Percentiles rank a stretch among this genome's conserved stretches.
phyloP scores from a whole-genome alignment of 2,113 vertebrate species.

The Pavo muticus region DNA sequence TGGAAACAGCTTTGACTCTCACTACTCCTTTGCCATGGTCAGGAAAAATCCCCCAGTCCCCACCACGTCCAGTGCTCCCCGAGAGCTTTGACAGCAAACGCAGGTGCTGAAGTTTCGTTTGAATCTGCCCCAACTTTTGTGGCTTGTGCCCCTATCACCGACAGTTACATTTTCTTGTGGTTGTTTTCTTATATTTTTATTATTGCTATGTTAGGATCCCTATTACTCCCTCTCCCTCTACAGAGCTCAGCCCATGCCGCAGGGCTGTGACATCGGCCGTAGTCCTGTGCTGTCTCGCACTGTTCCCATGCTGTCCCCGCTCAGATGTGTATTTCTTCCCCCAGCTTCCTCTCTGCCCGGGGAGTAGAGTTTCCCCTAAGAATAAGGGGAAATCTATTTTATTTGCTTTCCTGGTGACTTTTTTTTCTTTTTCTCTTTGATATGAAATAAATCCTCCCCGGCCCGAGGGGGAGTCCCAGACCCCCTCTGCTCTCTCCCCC shows the following conservation, averaged over 20 bases:
- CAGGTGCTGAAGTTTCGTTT: not conserved
- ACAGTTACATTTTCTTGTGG: not conserved
- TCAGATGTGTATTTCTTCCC: fast-evolving
- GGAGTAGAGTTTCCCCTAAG: not conserved
- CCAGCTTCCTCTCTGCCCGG: not conserved
- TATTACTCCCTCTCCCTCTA: not conserved
- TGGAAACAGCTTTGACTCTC: not conserved
- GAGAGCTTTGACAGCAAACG: not conserved
- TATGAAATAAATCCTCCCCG: not conserved
- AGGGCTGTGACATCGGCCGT: fast-evolving
- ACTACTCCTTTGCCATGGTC: fast-evolving
- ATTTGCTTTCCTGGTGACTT: not conserved
- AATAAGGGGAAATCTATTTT: not conserved
- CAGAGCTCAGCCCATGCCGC: not conserved
- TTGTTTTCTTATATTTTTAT: not conserved
- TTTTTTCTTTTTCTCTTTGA: not conserved
- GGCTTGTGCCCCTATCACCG: not conserved
- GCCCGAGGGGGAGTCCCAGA: not conserved
- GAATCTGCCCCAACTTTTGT: not conserved
- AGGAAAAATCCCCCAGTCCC: not conserved
- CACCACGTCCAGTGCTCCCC: not conserved
- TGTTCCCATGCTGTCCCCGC: not conserved
- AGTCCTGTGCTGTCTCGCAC: no score
- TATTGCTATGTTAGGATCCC: not conserved
- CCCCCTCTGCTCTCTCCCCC: conserved; percentile 33